Conservation (phyloP, 1,140 invertebrate genomes). For the Ectropis grisescens region DNA sequence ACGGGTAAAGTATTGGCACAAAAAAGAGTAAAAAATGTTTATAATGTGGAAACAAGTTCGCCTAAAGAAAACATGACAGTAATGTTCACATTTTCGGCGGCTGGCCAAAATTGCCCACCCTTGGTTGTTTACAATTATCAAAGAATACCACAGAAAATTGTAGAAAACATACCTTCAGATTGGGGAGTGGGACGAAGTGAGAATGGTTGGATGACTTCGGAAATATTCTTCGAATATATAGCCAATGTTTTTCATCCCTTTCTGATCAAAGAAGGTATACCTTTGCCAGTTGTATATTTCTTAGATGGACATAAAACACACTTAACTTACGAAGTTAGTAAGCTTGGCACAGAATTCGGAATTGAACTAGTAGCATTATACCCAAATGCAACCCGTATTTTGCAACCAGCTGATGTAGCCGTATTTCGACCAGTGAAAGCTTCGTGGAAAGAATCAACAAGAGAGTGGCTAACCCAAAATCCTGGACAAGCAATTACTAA, state of each 20-base stretch:
- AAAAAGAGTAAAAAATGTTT: slow-evolving; percentile 26
- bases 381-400: slow-evolving; percentile 38
- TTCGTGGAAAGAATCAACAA: slow-evolving; percentile 22
- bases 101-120: slow-evolving; percentile 16
- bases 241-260: slow-evolving; percentile 30
- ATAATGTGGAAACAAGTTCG: slow-evolving; percentile 20
- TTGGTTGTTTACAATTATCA: slow-evolving; percentile 17
- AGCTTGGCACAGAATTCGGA: slow-evolving; percentile 24
- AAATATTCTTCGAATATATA: slow-evolving; percentile 38
- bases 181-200: slow-evolving; percentile 35
- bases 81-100: slow-evolving; percentile 23
- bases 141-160: no score
- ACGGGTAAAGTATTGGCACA: slow-evolving; percentile 20
- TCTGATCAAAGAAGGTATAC: slow-evolving; percentile 17
- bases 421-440: slow-evolving; percentile 32
- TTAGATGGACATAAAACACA: slow-evolving; percentile 44
- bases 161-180: slow-evolving; percentile 17
- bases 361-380: slow-evolving; percentile 36
- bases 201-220: slow-evolving; percentile 41
- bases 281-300: slow-evolving; percentile 37
- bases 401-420: slow-evolving; percentile 43
- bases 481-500: slow-evolving; percentile 8
- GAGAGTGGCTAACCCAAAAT: slow-evolving; percentile 15
- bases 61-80: slow-evolving; percentile 25
- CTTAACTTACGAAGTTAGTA: slow-evolving; percentile 17